Evolutionary conservation across 2,797 vertebrate genomes (phyloP), one percentile per base, ranked within the genome.

Genomic region (Enteromius mattozi): DNA sequence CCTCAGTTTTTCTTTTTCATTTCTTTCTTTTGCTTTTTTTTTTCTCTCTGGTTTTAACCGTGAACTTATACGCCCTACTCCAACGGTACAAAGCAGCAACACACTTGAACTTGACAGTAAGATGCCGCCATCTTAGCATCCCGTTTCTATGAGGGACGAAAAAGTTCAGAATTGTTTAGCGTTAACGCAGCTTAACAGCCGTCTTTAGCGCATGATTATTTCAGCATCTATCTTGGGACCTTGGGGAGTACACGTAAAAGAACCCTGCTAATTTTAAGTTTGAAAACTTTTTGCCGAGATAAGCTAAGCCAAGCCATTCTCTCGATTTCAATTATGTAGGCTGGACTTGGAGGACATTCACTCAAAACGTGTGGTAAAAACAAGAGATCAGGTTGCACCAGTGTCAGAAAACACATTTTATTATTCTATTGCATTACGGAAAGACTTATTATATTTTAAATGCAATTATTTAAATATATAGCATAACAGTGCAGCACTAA

Each of bases 101-200:
- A 89, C 90, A 94, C 93, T 95, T 95, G 95, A 95, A 95, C 94
- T 95, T 95, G 94, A 95, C 94, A 94, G 90, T 91, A 92, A 92
- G 89, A 93, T 91, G 93, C 90, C 94, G 94, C 94, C 95, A 95
- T 95, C 87, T 95, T 95, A 92, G 92, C 91, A 88, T 92, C 70
- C 88, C 91, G 85, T 72, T 90, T 87, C 85, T 83, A 87, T 59
- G 81, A 85, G 78, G 74, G 78, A 75, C 81, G 74, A 63, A 85
- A 84, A 78, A 81, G 81, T 80, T 87, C 49, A 12, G 5, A 42
- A 30, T n/a, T 74, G 19, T 80, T 19, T 71, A 47, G 9, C 8
- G 37, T 56, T 77, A n/a, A 40, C 40, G 27, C 59, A 51, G 71
- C 16, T n/a, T 24, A 37, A 51, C 24, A 35, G 13, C 9, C 47